Base-by-base conservation (phyloP, 2,797 vertebrate genomes). In the Eulemur rubriventer region DNA sequence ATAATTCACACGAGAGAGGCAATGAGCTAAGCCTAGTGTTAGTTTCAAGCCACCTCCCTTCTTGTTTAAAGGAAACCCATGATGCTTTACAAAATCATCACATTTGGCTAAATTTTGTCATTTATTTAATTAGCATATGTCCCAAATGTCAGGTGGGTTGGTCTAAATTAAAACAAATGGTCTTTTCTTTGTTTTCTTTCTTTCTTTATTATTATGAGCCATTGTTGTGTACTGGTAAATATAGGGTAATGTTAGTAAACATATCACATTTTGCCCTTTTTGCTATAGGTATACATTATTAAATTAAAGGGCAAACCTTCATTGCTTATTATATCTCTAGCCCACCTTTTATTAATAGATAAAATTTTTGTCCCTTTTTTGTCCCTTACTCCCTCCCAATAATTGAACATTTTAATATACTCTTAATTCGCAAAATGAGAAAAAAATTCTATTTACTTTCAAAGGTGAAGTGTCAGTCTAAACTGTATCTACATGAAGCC, bases 31-130 rank as follows among this genome's bases (percentile, higher is more conserved):
- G 50, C 18, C 91, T 57, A 46, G 79, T 35, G 86, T 90, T 92
- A 83, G 69, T 96, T 97, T 97, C 92, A 89, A 50, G 72, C 38
- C 75, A 46, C 93, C 35, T 94, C 97, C 61, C 91, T 97, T 92
- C 89, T 93, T 96, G 70, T 89, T 92, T 94, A 92, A 96, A 96
- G 75, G 93, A 85, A 92, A 78, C 75, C 48, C 69, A 82, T 73
- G 13, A 55, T 57, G 26, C 84, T 97, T 89, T 94, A 82, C 85
- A 65, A 91, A 69, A 82, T 30, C 57, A 14, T 94, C 81, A 76
- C 67, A 86, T 4, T 9, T 76, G 38, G 67, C 12, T 79, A 46
- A 61, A 88, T 96, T 95, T 94, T 85, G 69, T 78, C 67, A 7
- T 73, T 85, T 91, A 43, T 91, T 73, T 90, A 18, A 82, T 83